Conservation (phyloP, 2,797 vertebrate genomes). For the Darevskia mixta region DNA sequence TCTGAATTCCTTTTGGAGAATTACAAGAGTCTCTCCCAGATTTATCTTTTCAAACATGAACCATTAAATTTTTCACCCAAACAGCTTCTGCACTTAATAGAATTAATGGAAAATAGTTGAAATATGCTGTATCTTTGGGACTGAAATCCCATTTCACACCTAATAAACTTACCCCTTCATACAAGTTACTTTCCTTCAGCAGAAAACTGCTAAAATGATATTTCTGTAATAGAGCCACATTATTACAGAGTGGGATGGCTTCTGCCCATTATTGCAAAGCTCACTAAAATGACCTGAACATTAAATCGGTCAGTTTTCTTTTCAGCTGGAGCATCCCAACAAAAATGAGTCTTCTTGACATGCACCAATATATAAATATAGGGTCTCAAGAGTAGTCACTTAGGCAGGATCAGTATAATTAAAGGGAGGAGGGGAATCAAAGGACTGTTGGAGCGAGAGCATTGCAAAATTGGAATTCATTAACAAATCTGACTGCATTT, state of each 20-base stretch:
- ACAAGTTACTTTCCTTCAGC: conserved; percentile 14
- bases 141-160: conserved; percentile 43
- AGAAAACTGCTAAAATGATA: conserved; percentile 21
- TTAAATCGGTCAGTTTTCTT: background rate
- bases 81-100: conserved; percentile 17
- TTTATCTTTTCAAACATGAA: conserved; percentile 16
- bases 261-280: background rate
- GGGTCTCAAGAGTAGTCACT: conserved; percentile 3
- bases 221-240: conserved; percentile 1
- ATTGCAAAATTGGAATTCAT: background rate
- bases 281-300: background rate
- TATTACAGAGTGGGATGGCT: background rate
- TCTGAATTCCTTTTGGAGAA: conserved; percentile 14
- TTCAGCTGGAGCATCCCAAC: background rate
- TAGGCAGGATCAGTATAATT: background rate
- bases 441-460: background rate
- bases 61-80: conserved; percentile 20
- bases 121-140: conserved; percentile 26
- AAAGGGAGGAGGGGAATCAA: background rate
- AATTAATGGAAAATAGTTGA: conserved; percentile 37
- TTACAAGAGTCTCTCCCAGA: background rate
- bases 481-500: background rate
- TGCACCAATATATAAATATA: background rate
- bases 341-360: background rate
- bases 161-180: conserved; percentile 33